Evolutionary conservation across 2,113 vertebrate species (phyloP).

Genomic region (Perccottus glenii): DNA sequence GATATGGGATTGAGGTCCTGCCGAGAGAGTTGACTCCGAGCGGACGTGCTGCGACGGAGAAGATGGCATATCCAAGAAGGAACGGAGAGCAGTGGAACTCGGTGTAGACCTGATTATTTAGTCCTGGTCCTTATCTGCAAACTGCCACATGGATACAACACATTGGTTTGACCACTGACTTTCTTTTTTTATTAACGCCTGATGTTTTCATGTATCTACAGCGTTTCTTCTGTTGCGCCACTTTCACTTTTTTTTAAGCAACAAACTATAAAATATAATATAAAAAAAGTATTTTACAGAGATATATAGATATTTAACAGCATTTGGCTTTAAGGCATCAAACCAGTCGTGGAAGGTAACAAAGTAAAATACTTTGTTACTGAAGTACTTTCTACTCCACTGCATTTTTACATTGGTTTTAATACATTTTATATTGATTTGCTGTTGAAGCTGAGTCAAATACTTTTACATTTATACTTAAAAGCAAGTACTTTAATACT

Average conservation of each 20-base stretch:
- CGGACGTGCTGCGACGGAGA: constrained; percentile 46
- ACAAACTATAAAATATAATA: no score
- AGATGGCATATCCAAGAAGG: constrained; percentile 53
- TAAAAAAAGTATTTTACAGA: no score
- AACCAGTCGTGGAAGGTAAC: no score
- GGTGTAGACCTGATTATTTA: constrained; percentile 66
- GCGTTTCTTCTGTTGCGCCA: constrained; percentile 6
- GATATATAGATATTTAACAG: no score
- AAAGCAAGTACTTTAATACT: no score
- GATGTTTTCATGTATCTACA: constrained; percentile 8
- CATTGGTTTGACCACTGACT: constrained; percentile 34
- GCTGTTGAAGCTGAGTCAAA: no score
- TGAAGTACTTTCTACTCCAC: no score
- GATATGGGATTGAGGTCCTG: constrained; percentile 67
- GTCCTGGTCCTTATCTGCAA: constrained; percentile 76
- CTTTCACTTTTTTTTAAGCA: background rate
- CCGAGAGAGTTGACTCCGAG: constrained; percentile 44
- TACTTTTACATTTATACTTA: no score
- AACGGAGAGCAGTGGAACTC: constrained; percentile 48
- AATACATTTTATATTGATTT: no score
- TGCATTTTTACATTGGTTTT: no score
- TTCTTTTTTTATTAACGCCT: constrained; percentile 8
- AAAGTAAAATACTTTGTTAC: no score
- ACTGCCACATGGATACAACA: constrained; percentile 73
- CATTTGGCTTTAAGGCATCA: no score